Percentiles rank a stretch among this genome's conserved stretches.
Conservation (phyloP, 2,797 vertebrate species). For the Silurus lanzhouensis region DNA sequence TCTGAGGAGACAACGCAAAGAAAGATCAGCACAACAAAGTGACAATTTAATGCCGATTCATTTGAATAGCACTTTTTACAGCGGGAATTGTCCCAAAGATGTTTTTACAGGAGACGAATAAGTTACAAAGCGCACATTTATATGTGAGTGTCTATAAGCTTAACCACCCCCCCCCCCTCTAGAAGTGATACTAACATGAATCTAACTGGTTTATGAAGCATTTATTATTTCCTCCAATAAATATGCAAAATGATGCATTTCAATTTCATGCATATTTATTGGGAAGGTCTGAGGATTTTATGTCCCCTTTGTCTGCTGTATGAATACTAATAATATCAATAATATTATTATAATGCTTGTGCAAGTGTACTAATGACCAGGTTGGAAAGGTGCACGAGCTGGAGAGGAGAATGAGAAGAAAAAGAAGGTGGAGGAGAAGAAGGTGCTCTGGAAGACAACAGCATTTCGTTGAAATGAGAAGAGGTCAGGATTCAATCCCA, state of each 20-base stretch:
- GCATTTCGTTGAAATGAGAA: constrained; percentile 24
- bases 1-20: constrained; percentile 16
- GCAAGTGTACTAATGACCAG: neutral
- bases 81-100: no score
- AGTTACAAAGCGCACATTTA: no score
- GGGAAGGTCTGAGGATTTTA: neutral
- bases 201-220: no score
- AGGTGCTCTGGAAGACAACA: neutral
- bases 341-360: neutral
- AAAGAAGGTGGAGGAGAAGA: no score
- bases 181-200: no score
- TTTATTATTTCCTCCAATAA: no score
- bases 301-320: no score
- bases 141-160: no score
- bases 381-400: neutral
- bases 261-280: neutral
- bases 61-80: neutral
- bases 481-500: constrained; percentile 8
- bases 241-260: neutral
- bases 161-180: no score
- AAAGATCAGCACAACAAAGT: neutral
- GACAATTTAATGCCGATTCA: neutral
- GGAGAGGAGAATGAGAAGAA: neutral
- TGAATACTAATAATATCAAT: neutral
- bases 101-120: no score